Base-by-base conservation (phyloP, 2,113 vertebrate genomes). In the Hippoglossus stenolepis region DNA sequence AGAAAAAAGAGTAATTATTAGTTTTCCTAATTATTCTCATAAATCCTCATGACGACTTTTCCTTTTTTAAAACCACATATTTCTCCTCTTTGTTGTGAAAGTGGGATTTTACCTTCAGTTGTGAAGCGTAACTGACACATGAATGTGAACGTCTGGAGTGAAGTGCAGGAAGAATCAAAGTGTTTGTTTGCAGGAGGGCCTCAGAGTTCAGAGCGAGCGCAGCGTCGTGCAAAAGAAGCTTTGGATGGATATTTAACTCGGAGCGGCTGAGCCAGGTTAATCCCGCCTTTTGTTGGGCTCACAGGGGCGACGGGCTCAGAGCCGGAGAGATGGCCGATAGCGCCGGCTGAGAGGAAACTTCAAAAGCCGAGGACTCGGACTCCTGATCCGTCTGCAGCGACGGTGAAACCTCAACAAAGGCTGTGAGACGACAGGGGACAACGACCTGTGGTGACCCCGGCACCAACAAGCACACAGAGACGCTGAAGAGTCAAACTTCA, bases 211-310 rank as follows among this genome's bases (percentile, higher is more conserved):
- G 58, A 12, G 28, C 20, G 26, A 20, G 64, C 79, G 65, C 35
- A 38, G 35, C 35, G 35, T 38, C 35, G 35, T 38, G 35, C 9
- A 38, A 38, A 38, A 38, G 13, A 20, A 53, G 75, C 28, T 67
- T 85, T 74, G 84, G 90, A 90, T 85, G 80, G 85, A 89, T 89
- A 62, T 87, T 79, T 83, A 60, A 77, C 80, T 69, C 40, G 20
- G 53, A 74, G 45, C 12, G 45, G 68, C 63, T 75, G 63, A 79
- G 68, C 70, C 14, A 53, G 71, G 70, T 87, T 88, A 89, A 89
- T 86, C 82, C 81, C 2, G 66, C 51, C 77, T 85, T 86, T 88
- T 85, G 82, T 87, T 82, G 82, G 60, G 47, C 40, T 40, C 40
- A 40, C 38, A 40, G 38, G 1, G 38, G 9, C 38, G 38, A 28